A percentile compares a stretch with the other conserved stretches of the same genome.
Evolutionary conservation across 2,888 invertebrate species (phyloP).

Genomic region (Amphiduros pacificus): DNA sequence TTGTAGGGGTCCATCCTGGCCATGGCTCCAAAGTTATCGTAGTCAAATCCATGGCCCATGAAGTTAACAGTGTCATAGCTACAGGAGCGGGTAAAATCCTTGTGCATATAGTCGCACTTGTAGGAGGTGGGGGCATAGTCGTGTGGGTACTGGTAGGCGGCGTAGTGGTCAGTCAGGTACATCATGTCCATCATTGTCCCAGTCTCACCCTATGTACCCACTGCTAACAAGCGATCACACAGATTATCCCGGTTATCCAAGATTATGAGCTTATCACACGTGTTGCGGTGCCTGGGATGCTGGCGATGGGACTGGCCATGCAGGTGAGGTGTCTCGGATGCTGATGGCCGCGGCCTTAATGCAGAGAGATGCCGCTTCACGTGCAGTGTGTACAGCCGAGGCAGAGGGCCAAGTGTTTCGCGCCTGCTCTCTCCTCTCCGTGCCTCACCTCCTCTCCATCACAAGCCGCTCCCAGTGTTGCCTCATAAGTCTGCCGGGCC

Average conservation of each 20-base stretch:
- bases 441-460: too few species aligned
- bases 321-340: background rate
- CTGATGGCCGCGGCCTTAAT: too few species aligned
- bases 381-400: too few species aligned
- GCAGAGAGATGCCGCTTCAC: too few species aligned
- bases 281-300: background rate
- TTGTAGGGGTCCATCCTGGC: constrained; percentile 17
- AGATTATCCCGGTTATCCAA: too few species aligned
- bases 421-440: too few species aligned
- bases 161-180: constrained; percentile 16
- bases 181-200: constrained; percentile 8
- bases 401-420: too few species aligned
- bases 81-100: constrained; percentile 12
- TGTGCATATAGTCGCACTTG: constrained; percentile 3
- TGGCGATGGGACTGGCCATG: background rate
- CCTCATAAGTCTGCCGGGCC: too few species aligned
- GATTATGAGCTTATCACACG: too few species aligned
- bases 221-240: too few species aligned
- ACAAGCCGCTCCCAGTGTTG: too few species aligned
- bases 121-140: background rate
- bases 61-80: constrained; percentile 17
- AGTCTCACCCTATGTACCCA: background rate
- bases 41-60: constrained; percentile 19
- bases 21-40: constrained; percentile 12
- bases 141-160: constrained; percentile 2